A percentile compares a stretch with the other conserved stretches of the same genome.
phyloP scores from a whole-genome alignment of 1,140 invertebrate species.

The Plutomurus gul region DNA sequence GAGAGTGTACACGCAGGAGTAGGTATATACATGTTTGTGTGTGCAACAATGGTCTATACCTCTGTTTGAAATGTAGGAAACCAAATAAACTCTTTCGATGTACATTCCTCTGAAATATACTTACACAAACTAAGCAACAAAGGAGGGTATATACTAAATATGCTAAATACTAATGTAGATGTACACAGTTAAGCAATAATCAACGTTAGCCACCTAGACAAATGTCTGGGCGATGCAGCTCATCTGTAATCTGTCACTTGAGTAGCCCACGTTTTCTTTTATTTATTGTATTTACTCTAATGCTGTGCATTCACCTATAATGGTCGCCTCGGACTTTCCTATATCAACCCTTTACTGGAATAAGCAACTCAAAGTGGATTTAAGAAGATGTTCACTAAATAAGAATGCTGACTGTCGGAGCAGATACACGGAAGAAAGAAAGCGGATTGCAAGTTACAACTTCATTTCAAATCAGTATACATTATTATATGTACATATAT shows the following conservation, averaged over 20 bases:
- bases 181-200: not conserved
- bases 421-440: not conserved
- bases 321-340: too few relatives aligned
- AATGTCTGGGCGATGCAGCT: not conserved
- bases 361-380: not conserved
- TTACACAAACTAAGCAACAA: not conserved
- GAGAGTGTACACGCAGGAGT: not conserved
- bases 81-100: too few relatives aligned
- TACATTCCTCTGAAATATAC: too few relatives aligned
- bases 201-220: not conserved
- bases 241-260: not conserved
- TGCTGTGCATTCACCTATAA: not conserved
- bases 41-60: too few relatives aligned
- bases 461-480: too few relatives aligned
- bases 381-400: not conserved
- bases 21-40: too few relatives aligned
- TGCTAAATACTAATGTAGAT: not conserved
- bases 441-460: not conserved
- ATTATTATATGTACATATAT: too few relatives aligned
- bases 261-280: not conserved
- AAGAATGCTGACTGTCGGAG: not conserved
- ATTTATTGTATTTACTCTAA: not conserved
- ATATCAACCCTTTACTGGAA: too few relatives aligned
- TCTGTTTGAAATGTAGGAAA: too few relatives aligned
- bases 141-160: not conserved